A percentile compares a stretch with the other conserved stretches of the same genome.
phyloP scores from a whole-genome alignment of 2,113 vertebrate species.

The Uria aalge region DNA sequence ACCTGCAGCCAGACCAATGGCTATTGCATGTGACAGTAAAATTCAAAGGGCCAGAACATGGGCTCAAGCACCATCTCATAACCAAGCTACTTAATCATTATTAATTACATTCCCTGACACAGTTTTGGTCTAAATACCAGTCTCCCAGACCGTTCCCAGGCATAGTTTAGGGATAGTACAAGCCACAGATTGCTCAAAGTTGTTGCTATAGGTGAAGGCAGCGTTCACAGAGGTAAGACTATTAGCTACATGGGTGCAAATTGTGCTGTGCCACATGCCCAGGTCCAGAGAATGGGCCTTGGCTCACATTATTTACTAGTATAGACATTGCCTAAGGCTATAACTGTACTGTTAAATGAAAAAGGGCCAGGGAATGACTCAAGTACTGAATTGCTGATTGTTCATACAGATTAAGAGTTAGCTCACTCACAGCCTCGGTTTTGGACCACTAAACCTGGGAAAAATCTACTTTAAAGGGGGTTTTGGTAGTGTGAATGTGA shows the following conservation, averaged over 20 bases:
- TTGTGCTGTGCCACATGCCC: neutral
- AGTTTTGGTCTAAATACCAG: neutral
- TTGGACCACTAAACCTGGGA: neutral
- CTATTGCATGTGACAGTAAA: neutral
- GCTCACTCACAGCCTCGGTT: neutral
- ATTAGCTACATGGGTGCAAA: neutral
- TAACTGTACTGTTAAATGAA: conserved; percentile 33
- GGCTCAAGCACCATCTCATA: neutral
- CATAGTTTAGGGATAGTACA: neutral
- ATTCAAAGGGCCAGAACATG: neutral
- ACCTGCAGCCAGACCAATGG: fast-evolving
- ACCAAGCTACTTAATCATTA: neutral
- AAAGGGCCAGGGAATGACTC: conserved; percentile 34
- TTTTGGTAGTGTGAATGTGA: neutral
- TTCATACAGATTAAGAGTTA: conserved; percentile 24
- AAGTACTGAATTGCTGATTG: conserved; percentile 27
- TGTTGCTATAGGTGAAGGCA: neutral
- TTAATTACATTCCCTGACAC: neutral
- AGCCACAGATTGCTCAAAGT: neutral
- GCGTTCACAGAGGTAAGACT: neutral
- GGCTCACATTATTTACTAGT: conserved; percentile 15
- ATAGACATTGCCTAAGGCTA: conserved; percentile 15
- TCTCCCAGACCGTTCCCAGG: neutral
- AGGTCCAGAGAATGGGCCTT: neutral
- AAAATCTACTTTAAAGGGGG: neutral